Evolutionary conservation across 2,797 vertebrate species (phyloP).

Genomic region (Scolopax bukidnonensis): DNA sequence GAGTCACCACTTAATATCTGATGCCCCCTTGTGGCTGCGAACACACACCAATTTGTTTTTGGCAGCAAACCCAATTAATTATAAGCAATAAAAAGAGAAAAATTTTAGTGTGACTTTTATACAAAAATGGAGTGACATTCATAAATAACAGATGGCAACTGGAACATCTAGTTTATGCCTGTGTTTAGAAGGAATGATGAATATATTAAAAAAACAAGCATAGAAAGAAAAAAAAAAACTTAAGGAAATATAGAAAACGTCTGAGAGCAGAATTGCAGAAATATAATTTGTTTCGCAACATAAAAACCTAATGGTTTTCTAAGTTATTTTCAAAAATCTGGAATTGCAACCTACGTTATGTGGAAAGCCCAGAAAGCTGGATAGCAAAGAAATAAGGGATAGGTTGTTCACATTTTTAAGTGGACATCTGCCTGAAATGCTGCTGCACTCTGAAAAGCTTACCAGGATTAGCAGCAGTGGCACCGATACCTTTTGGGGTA

Average conservation of each 20-base stretch:
- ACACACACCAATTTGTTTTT: not conserved
- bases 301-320: not conserved
- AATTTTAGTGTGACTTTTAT: not conserved
- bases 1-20: not conserved
- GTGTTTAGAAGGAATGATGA: not conserved
- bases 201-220: not conserved
- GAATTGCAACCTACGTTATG: not conserved
- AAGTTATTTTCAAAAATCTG: not conserved
- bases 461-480: not conserved
- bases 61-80: not conserved
- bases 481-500: fast-evolving
- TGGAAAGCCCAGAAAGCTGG: not conserved
- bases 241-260: not conserved
- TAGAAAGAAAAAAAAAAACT: not conserved
- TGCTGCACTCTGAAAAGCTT: not conserved
- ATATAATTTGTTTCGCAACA: not conserved
- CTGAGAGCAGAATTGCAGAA: not conserved
- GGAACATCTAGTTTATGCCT: not conserved
- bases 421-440: not conserved
- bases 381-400: not conserved
- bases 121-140: not conserved
- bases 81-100: not conserved
- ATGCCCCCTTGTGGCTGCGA: not conserved
- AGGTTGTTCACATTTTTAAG: too few relatives aligned
- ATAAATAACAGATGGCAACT: not conserved